These are phyloP conservation scores for Sinonovacula constricta DNA, from an alignment of 1,140 invertebrate genomes.

Conservation along the genomic window DNA sequence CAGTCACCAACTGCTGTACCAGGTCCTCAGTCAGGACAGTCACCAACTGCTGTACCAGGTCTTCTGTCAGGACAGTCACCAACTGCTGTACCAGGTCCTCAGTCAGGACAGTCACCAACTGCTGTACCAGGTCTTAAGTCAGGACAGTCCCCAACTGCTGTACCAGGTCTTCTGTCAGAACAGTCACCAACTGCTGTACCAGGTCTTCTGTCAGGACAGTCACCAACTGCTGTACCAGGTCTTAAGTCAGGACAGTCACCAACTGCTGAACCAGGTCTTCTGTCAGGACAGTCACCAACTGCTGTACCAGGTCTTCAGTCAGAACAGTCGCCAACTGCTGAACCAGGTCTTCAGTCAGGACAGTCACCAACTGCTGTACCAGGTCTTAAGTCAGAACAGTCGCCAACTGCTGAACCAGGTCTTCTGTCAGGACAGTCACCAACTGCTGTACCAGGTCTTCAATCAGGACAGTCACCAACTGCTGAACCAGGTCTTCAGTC, in stretches of 20 bases:
- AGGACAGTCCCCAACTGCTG: slow-evolving; percentile 21
- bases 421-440: slow-evolving; percentile 5
- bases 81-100: slow-evolving; percentile 24
- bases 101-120: background rate
- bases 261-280: background rate
- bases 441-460: background rate
- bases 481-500: background rate
- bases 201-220: background rate
- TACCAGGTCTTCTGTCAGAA: slow-evolving; percentile 21
- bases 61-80: slow-evolving; percentile 7
- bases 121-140: background rate
- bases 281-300: background rate
- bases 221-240: slow-evolving; percentile 25
- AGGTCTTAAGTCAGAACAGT: background rate
- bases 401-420: slow-evolving; percentile 23
- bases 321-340: background rate
- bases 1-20: slow-evolving; percentile 24
- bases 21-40: background rate
- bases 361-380: background rate
- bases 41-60: slow-evolving; percentile 33
- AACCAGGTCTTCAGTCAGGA: slow-evolving; percentile 3
- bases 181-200: slow-evolving; percentile 33
- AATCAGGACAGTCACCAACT: slow-evolving; percentile 7
- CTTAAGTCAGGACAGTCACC: background rate
- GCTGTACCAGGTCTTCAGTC: slow-evolving; percentile 3